Evolutionary conservation across 1,140 invertebrate species (phyloP).

Genomic region (Lysiphlebus fabarum): DNA sequence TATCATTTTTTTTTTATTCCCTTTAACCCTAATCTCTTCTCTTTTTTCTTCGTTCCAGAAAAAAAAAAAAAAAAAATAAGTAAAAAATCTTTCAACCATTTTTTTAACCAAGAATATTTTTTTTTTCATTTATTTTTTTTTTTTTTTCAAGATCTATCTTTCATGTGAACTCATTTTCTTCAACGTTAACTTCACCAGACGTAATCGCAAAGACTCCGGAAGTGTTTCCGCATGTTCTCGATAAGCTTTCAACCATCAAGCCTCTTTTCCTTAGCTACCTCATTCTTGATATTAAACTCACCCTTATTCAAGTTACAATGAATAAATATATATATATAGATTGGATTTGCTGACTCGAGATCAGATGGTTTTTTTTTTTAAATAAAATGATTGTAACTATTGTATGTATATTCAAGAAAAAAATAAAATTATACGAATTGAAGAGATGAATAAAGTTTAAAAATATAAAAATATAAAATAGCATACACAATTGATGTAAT

Average conservation of each 20-base stretch:
- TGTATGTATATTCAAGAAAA: too few species aligned
- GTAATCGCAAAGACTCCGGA: slow-evolving; percentile 36
- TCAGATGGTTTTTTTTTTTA: too few species aligned
- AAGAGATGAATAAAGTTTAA: too few species aligned
- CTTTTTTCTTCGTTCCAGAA: not conserved
- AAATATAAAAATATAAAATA: too few species aligned
- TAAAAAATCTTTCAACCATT: slow-evolving; percentile 4
- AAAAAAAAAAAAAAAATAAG: too few species aligned
- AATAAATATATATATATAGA: not conserved
- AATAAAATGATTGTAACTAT: too few species aligned
- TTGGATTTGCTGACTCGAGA: too few species aligned
- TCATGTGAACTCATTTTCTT: slow-evolving; percentile 1
- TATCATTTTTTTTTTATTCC: not conserved
- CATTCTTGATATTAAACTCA: slow-evolving; percentile 3
- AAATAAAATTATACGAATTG: too few species aligned
- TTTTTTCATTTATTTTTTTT: slow-evolving; percentile 20
- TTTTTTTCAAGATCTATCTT: slow-evolving; percentile 1
- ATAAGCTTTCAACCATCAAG: slow-evolving; percentile 29
- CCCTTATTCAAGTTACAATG: not conserved
- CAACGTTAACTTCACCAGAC: slow-evolving; percentile 23
- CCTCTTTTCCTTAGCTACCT: not conserved
- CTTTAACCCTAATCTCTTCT: slow-evolving; percentile 5
- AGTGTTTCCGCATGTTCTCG: slow-evolving; percentile 25
- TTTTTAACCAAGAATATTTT: slow-evolving; percentile 5
- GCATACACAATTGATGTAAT: too few species aligned